phyloP scores from a whole-genome alignment of 2,797 vertebrate genomes.

The Mus spretus region DNA sequence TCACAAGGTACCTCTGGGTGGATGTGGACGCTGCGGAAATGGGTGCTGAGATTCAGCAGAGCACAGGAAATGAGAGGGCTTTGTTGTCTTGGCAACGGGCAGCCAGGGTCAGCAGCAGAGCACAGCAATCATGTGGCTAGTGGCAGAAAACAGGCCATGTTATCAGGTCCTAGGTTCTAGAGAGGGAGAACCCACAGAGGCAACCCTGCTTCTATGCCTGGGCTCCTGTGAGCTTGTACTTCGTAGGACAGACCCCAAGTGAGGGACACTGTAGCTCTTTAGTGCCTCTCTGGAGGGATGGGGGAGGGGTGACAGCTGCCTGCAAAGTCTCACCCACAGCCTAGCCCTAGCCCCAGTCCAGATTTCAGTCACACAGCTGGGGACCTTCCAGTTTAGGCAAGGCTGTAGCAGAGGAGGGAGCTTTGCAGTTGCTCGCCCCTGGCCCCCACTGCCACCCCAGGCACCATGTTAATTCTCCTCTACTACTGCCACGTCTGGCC shows the following conservation, averaged over 20 bases:
- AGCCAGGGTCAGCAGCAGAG: constrained; percentile 63
- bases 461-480: not conserved
- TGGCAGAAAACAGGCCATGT: constrained; percentile 26
- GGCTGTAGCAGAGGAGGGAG: not conserved
- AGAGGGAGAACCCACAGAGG: not conserved
- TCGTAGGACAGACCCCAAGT: not conserved
- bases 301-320: not conserved
- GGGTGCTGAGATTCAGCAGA: constrained; percentile 49
- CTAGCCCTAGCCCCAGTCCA: not conserved
- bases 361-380: not conserved
- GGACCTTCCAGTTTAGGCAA: not conserved
- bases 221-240: not conserved
- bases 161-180: not conserved
- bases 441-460: not conserved
- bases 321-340: not conserved
- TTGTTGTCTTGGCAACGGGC: constrained; percentile 78
- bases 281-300: not conserved
- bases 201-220: not conserved
- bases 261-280: not conserved
- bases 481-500: not conserved
- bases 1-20: constrained; percentile 34
- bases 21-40: constrained; percentile 35
- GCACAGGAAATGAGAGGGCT: constrained; percentile 73
- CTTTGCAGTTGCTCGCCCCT: not conserved
- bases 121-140: constrained; percentile 31